Conservation (phyloP, 2,888 invertebrate species). For the Microplitis deprimator region DNA sequence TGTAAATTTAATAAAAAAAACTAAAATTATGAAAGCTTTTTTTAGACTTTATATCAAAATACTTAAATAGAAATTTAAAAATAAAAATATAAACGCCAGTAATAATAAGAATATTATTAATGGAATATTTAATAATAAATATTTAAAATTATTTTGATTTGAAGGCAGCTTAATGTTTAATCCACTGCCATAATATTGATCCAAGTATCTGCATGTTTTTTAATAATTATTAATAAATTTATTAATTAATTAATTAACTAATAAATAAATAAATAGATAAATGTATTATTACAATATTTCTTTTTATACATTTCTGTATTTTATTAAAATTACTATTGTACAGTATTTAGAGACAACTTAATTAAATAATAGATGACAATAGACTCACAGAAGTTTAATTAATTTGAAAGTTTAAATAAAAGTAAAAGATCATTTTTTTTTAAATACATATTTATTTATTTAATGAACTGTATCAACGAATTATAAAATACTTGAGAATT, state of each 20-base stretch:
- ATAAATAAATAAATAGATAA: slow-evolving; percentile 3
- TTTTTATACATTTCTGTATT: slow-evolving; percentile 30
- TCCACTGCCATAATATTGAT: not conserved
- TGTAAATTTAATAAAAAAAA: slow-evolving; percentile 67
- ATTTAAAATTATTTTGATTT: not conserved
- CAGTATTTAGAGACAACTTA: slow-evolving; percentile 52
- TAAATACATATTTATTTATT: not conserved
- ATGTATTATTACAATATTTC: slow-evolving; percentile 12
- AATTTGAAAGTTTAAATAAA: not conserved
- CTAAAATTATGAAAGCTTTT: slow-evolving; percentile 18
- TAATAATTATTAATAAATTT: not conserved
- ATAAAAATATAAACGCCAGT: slow-evolving; percentile 12
- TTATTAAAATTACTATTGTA: slow-evolving; percentile 48
- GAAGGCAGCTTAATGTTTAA: not conserved
- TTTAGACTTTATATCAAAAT: slow-evolving; percentile 13
- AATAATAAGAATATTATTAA: not conserved
- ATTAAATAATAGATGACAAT: slow-evolving; percentile 31
- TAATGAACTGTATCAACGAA: not conserved
- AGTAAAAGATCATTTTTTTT: too few relatives aligned
- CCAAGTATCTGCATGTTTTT: not conserved
- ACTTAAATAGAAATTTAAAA: slow-evolving; percentile 7
- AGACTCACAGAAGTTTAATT: slow-evolving; percentile 22
- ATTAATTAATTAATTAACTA: not conserved
- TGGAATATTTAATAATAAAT: not conserved
- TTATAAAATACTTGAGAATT: not conserved